Percentiles rank a stretch among this genome's conserved stretches.
Conservation (phyloP, 1,140 invertebrate genomes). For the Drosophila sulfurigaster region DNA sequence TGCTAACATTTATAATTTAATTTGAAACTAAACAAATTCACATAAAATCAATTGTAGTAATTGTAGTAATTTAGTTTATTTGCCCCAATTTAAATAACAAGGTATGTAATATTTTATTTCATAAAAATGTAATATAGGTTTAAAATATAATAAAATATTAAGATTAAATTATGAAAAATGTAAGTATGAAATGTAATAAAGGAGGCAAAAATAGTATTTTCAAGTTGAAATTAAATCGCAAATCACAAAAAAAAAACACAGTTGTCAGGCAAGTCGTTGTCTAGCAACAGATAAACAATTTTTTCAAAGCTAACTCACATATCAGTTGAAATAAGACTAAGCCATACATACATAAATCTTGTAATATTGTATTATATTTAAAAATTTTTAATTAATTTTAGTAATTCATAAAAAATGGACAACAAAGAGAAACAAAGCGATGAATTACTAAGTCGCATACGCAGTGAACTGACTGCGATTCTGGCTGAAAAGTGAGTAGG, state of each 20-base stretch:
- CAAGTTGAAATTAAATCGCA: too few species aligned
- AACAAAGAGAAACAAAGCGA: slow-evolving; percentile 58
- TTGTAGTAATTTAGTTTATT: too few species aligned
- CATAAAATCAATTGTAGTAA: too few species aligned
- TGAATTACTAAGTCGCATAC: slow-evolving; percentile 65
- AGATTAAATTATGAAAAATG: too few species aligned
- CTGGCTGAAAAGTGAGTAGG: slow-evolving; percentile 60
- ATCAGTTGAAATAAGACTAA: slow-evolving; percentile 1
- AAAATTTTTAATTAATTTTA: slow-evolving; percentile 50
- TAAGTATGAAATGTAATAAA: too few species aligned
- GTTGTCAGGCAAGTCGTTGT: slow-evolving; percentile 58
- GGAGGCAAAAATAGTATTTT: too few species aligned
- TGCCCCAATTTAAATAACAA: too few species aligned
- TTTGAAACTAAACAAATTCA: too few species aligned
- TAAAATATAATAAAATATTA: too few species aligned
- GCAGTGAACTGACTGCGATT: slow-evolving; percentile 68
- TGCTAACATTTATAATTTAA: too few species aligned
- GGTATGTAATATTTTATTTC: too few species aligned
- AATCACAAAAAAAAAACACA: slow-evolving; percentile 13
- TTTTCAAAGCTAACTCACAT: slow-evolving; percentile 12
- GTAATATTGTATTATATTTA: slow-evolving; percentile 4
- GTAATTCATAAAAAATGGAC: slow-evolving; percentile 45
- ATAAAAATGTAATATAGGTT: too few species aligned
- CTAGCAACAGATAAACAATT: slow-evolving; percentile 57
- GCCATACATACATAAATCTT: background rate